phyloP scores from a whole-genome alignment of 2,888 invertebrate species.

The Dusona sp. region DNA sequence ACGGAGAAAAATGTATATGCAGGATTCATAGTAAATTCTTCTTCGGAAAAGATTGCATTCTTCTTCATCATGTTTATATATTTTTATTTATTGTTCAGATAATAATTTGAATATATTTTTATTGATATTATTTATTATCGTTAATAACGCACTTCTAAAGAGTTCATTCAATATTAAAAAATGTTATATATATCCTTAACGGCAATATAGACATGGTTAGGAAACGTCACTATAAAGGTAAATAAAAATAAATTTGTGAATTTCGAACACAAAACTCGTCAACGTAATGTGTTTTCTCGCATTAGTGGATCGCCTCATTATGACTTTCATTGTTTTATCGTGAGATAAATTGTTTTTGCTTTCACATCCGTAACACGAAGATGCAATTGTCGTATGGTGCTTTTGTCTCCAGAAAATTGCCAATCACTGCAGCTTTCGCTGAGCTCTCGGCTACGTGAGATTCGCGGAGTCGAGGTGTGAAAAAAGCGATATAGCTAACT shows the following conservation, averaged over 20 bases:
- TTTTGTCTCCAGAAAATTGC: conserved; percentile 10
- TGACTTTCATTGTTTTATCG: neutral
- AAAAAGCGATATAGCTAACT: neutral
- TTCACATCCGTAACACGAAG: neutral
- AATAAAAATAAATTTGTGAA: no score
- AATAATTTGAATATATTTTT: neutral
- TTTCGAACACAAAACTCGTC: neutral
- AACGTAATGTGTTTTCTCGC: neutral
- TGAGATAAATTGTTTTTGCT: neutral
- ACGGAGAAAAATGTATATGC: neutral
- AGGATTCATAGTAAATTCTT: neutral
- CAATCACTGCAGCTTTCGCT: conserved; percentile 27
- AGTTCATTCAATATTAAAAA: no score
- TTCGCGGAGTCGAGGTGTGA: conserved; percentile 42
- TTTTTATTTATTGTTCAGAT: no score
- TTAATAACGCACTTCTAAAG: no score
- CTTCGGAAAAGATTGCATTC: no score
- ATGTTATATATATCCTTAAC: no score
- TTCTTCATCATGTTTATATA: no score
- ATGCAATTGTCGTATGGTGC: neutral
- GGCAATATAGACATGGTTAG: no score
- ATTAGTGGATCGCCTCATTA: neutral
- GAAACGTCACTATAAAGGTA: neutral
- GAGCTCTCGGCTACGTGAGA: conserved; percentile 11
- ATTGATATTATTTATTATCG: neutral